phyloP scores from a whole-genome alignment of 2,888 invertebrate species.

The Abscondita cerata region DNA sequence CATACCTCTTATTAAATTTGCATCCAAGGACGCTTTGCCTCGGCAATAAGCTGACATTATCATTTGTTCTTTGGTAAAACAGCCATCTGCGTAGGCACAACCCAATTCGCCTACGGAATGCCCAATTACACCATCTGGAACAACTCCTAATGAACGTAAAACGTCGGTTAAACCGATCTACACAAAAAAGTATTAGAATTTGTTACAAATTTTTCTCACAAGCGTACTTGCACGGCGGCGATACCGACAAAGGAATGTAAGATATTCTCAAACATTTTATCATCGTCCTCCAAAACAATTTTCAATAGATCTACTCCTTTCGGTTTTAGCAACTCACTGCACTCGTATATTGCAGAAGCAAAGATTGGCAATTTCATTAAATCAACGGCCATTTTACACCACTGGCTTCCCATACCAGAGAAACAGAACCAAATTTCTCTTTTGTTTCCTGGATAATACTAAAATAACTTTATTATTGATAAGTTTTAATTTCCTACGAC shows the following conservation, averaged over 20 bases:
- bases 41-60: slow-evolving; percentile 84
- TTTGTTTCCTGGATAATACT: slow-evolving; percentile 56
- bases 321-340: slow-evolving; percentile 64
- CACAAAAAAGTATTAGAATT: not conserved
- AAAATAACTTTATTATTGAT: slow-evolving; percentile 23
- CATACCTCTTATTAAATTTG: slow-evolving; percentile 73
- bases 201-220: not conserved
- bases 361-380: slow-evolving; percentile 73
- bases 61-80: slow-evolving; percentile 86
- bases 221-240: slow-evolving; percentile 66
- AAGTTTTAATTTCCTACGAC: too few relatives aligned
- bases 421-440: slow-evolving; percentile 72
- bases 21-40: slow-evolving; percentile 77
- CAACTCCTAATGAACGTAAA: slow-evolving; percentile 65
- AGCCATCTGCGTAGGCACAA: slow-evolving; percentile 94
- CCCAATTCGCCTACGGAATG: slow-evolving; percentile 95
- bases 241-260: slow-evolving; percentile 77
- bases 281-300: slow-evolving; percentile 66
- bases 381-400: slow-evolving; percentile 72
- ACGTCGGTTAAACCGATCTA: slow-evolving; percentile 63
- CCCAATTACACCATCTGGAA: slow-evolving; percentile 78
- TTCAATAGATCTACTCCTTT: slow-evolving; percentile 69
- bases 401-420: slow-evolving; percentile 80
- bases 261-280: slow-evolving; percentile 68
- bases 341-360: slow-evolving; percentile 67